A percentile compares a stretch with the other conserved stretches of the same genome.
phyloP scores from a whole-genome alignment of 2,888 invertebrate genomes.

The Drosophila rellima region DNA sequence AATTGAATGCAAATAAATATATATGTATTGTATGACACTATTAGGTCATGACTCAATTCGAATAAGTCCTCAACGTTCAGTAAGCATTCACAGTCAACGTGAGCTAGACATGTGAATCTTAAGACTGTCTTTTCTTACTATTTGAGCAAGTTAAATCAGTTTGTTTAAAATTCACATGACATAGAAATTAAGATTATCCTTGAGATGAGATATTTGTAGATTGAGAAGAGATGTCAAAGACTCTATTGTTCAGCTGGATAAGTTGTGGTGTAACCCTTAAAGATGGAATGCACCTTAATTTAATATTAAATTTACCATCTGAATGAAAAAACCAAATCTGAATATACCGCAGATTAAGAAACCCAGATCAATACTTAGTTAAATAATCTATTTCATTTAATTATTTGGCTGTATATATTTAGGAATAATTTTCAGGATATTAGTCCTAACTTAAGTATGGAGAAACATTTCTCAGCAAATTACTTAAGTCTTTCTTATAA shows the following conservation, averaged over 20 bases:
- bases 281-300: too few species aligned
- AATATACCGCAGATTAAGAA: too few species aligned
- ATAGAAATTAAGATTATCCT: neutral
- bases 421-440: too few species aligned
- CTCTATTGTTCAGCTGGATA: neutral
- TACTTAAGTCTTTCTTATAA: neutral
- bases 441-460: too few species aligned
- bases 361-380: too few species aligned
- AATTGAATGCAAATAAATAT: conserved; percentile 11
- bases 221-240: neutral
- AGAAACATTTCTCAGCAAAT: neutral
- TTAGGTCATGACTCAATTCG: conserved; percentile 4
- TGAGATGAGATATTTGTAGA: neutral
- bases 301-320: neutral
- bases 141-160: neutral
- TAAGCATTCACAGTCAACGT: neutral
- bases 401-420: too few species aligned
- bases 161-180: neutral
- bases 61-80: neutral
- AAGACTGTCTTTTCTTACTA: neutral
- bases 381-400: too few species aligned
- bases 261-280: too few species aligned
- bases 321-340: neutral
- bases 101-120: neutral
- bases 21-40: neutral